A percentile compares a stretch with the other conserved stretches of the same genome.
phyloP scores from a whole-genome alignment of 2,797 vertebrate genomes.

The Thunnus albacares region DNA sequence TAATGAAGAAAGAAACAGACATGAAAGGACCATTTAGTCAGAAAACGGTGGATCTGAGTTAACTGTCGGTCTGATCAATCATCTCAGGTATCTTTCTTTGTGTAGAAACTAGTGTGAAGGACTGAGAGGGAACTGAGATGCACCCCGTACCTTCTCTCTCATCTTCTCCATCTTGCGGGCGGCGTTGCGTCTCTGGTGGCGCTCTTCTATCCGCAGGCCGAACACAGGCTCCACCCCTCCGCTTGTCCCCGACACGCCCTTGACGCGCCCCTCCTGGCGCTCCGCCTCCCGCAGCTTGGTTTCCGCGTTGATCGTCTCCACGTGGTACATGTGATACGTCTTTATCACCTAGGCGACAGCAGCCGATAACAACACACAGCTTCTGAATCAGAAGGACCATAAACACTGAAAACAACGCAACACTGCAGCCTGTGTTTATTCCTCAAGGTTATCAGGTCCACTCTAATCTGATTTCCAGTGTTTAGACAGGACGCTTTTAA shows the following conservation, averaged over 20 bases:
- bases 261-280: slow-evolving; percentile 95
- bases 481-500: slow-evolving; percentile 59
- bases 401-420: not conserved
- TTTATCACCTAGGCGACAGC: slow-evolving; percentile 93
- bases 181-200: slow-evolving; percentile 96
- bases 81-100: too few species aligned
- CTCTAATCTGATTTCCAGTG: slow-evolving; percentile 32
- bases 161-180: slow-evolving; percentile 99
- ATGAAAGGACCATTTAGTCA: not conserved
- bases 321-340: slow-evolving; percentile 99
- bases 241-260: slow-evolving; percentile 79
- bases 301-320: slow-evolving; percentile 95
- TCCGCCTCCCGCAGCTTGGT: slow-evolving; percentile 97
- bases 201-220: slow-evolving; percentile 94
- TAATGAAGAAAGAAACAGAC: slow-evolving; percentile 64
- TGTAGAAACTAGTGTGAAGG: not conserved
- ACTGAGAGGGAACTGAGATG: too few species aligned
- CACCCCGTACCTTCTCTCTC: slow-evolving; percentile 93
- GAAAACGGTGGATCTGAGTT: too few species aligned
- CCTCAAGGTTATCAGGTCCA: slow-evolving; percentile 27
- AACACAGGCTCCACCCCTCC: slow-evolving; percentile 94
- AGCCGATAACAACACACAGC: slow-evolving; percentile 1
- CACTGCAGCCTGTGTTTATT: not conserved
- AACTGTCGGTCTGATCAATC: too few species aligned
- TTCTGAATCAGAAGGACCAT: not conserved